Evolutionary conservation across 30 jellyfish, hydroid and myxozoan genomes (phyloP).

Genomic region (Clytia hemisphaerica): DNA sequence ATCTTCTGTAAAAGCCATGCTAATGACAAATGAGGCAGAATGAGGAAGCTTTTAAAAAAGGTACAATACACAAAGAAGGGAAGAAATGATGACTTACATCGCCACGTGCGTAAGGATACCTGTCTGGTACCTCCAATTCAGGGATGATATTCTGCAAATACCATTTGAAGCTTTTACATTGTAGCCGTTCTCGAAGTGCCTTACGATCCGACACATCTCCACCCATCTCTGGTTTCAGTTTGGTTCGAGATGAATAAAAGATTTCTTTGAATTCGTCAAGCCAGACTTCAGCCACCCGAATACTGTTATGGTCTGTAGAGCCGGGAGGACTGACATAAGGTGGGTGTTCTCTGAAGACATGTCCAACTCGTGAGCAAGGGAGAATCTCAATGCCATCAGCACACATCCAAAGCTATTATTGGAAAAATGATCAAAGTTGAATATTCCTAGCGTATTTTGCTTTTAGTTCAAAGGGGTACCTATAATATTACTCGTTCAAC

Average conservation of each 20-base stretch:
- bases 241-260: constrained; percentile 88
- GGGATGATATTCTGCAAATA: constrained; percentile 86
- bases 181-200: constrained; percentile 52
- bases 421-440: not conserved
- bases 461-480: too few species aligned
- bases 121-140: constrained; percentile 90
- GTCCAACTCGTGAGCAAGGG: constrained; percentile 99
- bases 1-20: too few species aligned
- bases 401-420: constrained; percentile 95
- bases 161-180: constrained; percentile 91
- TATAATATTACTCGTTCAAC: too few species aligned
- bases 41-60: too few species aligned
- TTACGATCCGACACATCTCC: constrained; percentile 90
- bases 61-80: too few species aligned
- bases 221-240: constrained; percentile 71
- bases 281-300: constrained; percentile 99
- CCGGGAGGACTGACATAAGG: constrained; percentile 92
- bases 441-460: too few species aligned
- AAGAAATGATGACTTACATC: constrained; percentile 85
- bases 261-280: constrained; percentile 90
- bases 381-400: constrained; percentile 96
- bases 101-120: constrained; percentile 88
- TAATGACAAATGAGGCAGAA: too few species aligned
- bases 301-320: constrained; percentile 86
- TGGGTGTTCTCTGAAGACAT: constrained; percentile 94